These are phyloP conservation scores for Achlya flavicornis DNA, from an alignment of 2,888 invertebrate genomes.

Conservation along the genomic window DNA sequence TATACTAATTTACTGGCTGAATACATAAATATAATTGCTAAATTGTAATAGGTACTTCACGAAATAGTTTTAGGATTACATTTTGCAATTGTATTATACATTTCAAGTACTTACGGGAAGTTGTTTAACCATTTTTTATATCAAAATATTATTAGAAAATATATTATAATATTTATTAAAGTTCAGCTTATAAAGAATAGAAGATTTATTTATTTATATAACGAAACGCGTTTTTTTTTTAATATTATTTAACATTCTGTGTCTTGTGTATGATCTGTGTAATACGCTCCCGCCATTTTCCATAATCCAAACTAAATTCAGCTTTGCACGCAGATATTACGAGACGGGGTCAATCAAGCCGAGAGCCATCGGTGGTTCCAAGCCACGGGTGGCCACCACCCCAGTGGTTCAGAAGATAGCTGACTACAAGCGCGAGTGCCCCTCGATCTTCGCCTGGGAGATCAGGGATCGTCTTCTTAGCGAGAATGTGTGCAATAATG, in stretches of 20 bases:
- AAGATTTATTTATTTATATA: too few species aligned
- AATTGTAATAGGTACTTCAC: conserved; percentile 69
- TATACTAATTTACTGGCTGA: conserved; percentile 11
- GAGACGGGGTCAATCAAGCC: conserved; percentile 99
- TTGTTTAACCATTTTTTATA: conserved; percentile 24
- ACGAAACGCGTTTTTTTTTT: too few species aligned
- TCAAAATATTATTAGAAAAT: background rate
- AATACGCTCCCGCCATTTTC: conserved; percentile 53
- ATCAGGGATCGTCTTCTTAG: conserved; percentile 96
- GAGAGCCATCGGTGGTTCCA: conserved; percentile 98
- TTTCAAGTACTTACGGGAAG: conserved; percentile 55
- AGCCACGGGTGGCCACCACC: conserved; percentile 97
- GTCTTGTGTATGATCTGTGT: conserved; percentile 10
- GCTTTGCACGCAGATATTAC: conserved; percentile 91
- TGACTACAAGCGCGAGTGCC: conserved; percentile 98
- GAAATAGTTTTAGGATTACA: conserved; percentile 65
- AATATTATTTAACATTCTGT: too few species aligned
- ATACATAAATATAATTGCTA: conserved; percentile 25
- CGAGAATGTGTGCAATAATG: conserved; percentile 98
- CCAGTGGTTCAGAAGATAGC: conserved; percentile 98
- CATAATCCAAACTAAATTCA: conserved; percentile 76
- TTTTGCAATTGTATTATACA: conserved; percentile 73
- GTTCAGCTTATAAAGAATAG: too few species aligned
- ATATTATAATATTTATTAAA: too few species aligned
- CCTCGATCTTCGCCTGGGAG: conserved; percentile 99